A percentile compares a stretch with the other conserved stretches of the same genome.
These are phyloP conservation scores for Drosophila nigromelanica DNA, from an alignment of 1,140 invertebrate species.

Conservation along the genomic window DNA sequence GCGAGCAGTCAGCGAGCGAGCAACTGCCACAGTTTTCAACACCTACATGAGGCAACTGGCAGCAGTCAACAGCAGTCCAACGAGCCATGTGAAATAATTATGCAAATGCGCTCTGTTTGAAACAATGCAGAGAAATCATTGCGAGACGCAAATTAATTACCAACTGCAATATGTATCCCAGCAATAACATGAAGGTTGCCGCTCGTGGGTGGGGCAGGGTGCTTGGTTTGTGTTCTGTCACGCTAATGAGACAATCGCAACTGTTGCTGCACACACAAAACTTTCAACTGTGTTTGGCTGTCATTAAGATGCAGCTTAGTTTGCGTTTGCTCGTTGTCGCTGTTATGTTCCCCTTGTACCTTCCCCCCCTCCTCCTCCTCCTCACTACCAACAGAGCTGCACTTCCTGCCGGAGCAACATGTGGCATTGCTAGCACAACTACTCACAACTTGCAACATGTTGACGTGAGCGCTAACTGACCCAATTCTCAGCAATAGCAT, in stretches of 20 bases:
- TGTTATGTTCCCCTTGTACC: slow-evolving; percentile 6
- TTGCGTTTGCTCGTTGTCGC: slow-evolving; percentile 20
- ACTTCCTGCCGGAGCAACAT: slow-evolving; percentile 37
- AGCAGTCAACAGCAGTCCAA: slow-evolving; percentile 17
- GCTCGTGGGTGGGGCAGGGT: slow-evolving; percentile 16
- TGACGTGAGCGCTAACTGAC: slow-evolving; percentile 71
- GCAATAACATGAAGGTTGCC: slow-evolving; percentile 13
- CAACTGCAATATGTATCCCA: slow-evolving; percentile 48
- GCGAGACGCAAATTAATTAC: slow-evolving; percentile 76
- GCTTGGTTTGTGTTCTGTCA: slow-evolving; percentile 56
- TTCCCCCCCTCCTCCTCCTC: not conserved
- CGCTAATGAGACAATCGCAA: slow-evolving; percentile 81
- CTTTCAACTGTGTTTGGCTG: slow-evolving; percentile 56
- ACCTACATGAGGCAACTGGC: slow-evolving; percentile 51
- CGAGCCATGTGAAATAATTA: slow-evolving; percentile 72
- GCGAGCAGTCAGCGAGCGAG: not conserved
- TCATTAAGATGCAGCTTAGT: slow-evolving; percentile 72
- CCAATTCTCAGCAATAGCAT: slow-evolving; percentile 69
- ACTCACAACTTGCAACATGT: slow-evolving; percentile 58
- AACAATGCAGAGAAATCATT: slow-evolving; percentile 77
- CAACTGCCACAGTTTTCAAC: slow-evolving; percentile 53
- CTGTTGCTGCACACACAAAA: slow-evolving; percentile 49
- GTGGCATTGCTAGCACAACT: slow-evolving; percentile 38
- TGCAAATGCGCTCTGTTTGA: slow-evolving; percentile 68
- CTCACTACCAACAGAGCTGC: not conserved